phyloP scores from a whole-genome alignment of 2,888 invertebrate genomes.

The Amaurobius ferox region DNA sequence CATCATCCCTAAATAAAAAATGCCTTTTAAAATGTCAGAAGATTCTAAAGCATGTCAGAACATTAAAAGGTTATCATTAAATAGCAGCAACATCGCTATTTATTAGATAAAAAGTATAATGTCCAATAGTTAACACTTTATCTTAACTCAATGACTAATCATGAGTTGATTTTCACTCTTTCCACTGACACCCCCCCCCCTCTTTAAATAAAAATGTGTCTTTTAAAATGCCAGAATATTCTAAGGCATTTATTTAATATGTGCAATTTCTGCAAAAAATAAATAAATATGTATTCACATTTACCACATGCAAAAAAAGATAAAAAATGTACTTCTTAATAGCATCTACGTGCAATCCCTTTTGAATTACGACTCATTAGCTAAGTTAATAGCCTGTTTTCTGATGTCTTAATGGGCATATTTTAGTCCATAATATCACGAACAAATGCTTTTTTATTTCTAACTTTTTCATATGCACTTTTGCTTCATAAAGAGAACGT shows the following conservation, averaged over 20 bases:
- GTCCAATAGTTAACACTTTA: no score
- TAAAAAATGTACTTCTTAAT: slow-evolving; percentile 23
- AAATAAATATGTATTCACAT: slow-evolving; percentile 19
- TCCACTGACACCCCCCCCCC: no score
- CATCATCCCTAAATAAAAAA: no score
- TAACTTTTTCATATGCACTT: slow-evolving; percentile 19
- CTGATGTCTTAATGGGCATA: slow-evolving; percentile 46
- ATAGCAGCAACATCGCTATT: no score
- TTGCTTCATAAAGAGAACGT: neutral
- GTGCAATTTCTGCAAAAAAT: neutral
- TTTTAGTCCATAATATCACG: slow-evolving; percentile 33
- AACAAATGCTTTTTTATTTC: slow-evolving; percentile 19
- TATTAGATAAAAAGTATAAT: no score
- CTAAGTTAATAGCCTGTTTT: slow-evolving; percentile 41
- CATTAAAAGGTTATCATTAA: no score
- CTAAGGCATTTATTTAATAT: neutral
- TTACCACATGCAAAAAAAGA: neutral
- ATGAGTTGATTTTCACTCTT: no score
- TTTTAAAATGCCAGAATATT: no score
- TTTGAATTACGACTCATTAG: slow-evolving; percentile 60
- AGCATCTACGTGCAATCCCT: neutral
- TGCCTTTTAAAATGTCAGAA: no score
- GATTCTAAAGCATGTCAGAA: no score
- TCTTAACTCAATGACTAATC: no score
- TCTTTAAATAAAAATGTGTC: no score